Evolutionary conservation across 2,113 vertebrate species (phyloP).

Genomic region (Brienomyrus brachyistius): DNA sequence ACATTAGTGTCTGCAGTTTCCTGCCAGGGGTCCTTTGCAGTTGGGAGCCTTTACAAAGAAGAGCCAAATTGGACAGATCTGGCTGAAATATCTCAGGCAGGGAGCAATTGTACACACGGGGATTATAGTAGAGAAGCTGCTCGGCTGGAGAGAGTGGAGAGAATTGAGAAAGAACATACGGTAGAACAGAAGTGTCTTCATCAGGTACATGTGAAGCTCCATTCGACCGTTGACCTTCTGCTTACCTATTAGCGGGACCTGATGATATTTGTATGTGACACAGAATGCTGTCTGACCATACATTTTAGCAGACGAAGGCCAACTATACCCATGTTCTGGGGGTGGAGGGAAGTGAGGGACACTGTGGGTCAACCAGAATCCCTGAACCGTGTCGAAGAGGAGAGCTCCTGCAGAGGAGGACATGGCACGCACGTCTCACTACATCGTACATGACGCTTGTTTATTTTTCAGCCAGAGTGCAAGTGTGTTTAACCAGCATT

Average conservation of each 20-base stretch:
- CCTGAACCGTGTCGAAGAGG: constrained; percentile 73
- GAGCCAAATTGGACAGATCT: constrained; percentile 61
- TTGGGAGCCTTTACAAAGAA: constrained; percentile 59
- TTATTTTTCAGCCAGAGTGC: background rate
- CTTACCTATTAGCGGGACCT: constrained; percentile 73
- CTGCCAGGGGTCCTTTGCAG: constrained; percentile 39
- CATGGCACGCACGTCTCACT: background rate
- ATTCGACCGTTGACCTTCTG: constrained; percentile 16
- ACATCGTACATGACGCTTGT: background rate
- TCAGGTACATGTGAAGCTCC: background rate
- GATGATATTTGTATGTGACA: constrained; percentile 68
- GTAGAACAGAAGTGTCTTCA: background rate
- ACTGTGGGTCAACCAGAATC: constrained; percentile 85
- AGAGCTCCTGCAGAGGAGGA: constrained; percentile 61
- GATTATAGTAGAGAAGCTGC: constrained; percentile 72
- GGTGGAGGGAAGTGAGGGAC: constrained; percentile 78
- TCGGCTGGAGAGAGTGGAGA: constrained; percentile 53
- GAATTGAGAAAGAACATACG: background rate
- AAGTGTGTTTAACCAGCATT: background rate
- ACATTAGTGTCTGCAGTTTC: constrained; percentile 57
- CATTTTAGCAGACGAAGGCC: constrained; percentile 68
- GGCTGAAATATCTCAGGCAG: constrained; percentile 61
- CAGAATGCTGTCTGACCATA: constrained; percentile 76
- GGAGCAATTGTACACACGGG: constrained; percentile 79
- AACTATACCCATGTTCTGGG: constrained; percentile 71